Evolutionary conservation across 2,113 vertebrate genomes (phyloP).

Genomic region (Cephalopholis sonnerati): DNA sequence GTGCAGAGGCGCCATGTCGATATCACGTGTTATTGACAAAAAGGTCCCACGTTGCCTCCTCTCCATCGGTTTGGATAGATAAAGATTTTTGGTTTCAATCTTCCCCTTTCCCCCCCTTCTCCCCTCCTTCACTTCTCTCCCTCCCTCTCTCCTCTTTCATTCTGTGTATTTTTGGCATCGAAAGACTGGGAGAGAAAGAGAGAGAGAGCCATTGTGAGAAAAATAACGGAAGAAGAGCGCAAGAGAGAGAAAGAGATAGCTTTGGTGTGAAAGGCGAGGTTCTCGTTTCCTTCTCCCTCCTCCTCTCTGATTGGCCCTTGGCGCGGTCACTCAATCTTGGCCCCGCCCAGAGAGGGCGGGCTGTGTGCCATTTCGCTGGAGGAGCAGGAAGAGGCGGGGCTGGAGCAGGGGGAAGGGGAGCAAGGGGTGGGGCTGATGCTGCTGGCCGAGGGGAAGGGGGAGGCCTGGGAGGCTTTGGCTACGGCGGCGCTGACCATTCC

Average conservation of each 20-base stretch:
- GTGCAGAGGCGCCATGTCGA: constrained; percentile 59
- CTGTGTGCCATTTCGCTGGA: constrained; percentile 88
- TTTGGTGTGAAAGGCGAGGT: constrained; percentile 87
- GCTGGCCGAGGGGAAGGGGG: constrained; percentile 87
- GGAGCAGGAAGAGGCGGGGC: constrained; percentile 87
- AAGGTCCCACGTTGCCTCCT: constrained; percentile 79
- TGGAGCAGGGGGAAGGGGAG: constrained; percentile 87
- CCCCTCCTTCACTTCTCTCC: constrained; percentile 70
- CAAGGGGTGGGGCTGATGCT: constrained; percentile 88
- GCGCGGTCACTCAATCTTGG: constrained; percentile 87
- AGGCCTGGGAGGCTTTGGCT: constrained; percentile 86
- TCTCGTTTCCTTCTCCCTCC: constrained; percentile 77
- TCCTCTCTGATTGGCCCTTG: constrained; percentile 83
- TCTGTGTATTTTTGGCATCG: constrained; percentile 88
- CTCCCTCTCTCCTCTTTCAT: constrained; percentile 85
- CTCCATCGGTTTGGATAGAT: constrained; percentile 79
- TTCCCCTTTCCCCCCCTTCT: constrained; percentile 67
- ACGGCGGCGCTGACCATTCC: constrained; percentile 87
- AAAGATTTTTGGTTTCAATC: constrained; percentile 86
- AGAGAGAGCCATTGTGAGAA: constrained; percentile 61
- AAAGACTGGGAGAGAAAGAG: constrained; percentile 84
- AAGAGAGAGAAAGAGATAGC: constrained; percentile 85
- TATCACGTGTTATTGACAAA: constrained; percentile 72
- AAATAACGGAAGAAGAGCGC: constrained; percentile 76
- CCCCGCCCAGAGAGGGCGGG: constrained; percentile 86